Evolutionary conservation across 2,113 vertebrate genomes (phyloP), one percentile per base, ranked within the genome.

Genomic region (Kobus ellipsiprymnus): DNA sequence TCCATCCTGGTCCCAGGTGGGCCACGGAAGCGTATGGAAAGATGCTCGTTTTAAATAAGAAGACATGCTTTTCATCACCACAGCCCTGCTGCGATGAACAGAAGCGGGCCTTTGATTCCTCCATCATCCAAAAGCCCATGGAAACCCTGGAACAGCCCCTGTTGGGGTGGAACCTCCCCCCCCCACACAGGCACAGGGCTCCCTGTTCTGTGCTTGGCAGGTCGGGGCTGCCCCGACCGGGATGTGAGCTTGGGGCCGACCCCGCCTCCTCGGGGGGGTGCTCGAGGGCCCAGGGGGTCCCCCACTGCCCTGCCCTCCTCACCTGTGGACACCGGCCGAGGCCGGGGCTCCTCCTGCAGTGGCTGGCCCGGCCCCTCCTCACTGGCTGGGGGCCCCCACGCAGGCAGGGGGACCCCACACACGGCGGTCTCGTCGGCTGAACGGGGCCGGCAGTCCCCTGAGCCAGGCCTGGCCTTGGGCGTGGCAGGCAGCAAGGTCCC

Each of bases 321-420:
- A 99, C 99, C 99, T 99, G 99, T 99, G 83, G 99, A 99, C 96
- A 99, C 99, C 0, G 99, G 99, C 96, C 99, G 99, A 0, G 99
- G 99, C 54, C 99, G 97, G 95, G 90, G 98, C 87, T 30, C 0
- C 33, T 40, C 99, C 64, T 99, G 98, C n/a, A 87, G 98, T 33
- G 88, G 48, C 30, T 0, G 64, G 21, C 36, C 59, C 2, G 81
- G 0, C 2, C 98, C 99, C 62, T 99, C 98, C 40, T 93, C 48
- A 3, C 98, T 96, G 67, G 77, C 86, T 54, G 98, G 98, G 57
- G 99, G 21, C 77, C 98, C 99, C 46, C 98, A 98, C 4, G 95
- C 96, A 0, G 99, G 98, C 4, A 98, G 98, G 33, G 98, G 96
- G 83, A 98, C 98, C 50, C 92, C 92, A 33, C 99, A 99, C 84